Percentiles rank a stretch among this genome's conserved stretches.
Conservation (phyloP, 2,888 invertebrate species). For the Catocala sponsa region DNA sequence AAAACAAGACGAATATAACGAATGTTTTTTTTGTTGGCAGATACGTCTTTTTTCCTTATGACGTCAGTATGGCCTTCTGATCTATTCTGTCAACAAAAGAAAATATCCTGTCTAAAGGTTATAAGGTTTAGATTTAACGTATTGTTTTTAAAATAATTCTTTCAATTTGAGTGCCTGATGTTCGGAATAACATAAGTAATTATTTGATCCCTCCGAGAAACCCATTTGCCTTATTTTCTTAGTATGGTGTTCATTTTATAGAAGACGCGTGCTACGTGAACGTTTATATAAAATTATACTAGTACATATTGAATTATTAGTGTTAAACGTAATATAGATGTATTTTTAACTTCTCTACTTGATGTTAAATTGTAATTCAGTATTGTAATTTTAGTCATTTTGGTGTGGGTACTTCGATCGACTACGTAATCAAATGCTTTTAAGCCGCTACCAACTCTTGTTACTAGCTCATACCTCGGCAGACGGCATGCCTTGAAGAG, state of each 20-base stretch:
- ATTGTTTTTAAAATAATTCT: conserved; percentile 62
- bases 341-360: conserved; percentile 68
- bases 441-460: too few relatives aligned
- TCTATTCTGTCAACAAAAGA: neutral
- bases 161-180: conserved; percentile 85
- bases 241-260: conserved; percentile 71
- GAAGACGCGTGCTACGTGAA: conserved; percentile 68
- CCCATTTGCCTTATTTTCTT: conserved; percentile 86
- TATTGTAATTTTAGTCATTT: conserved; percentile 55
- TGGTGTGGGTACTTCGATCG: conserved; percentile 45
- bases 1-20: too few relatives aligned
- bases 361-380: conserved; percentile 66
- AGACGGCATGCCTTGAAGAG: too few relatives aligned
- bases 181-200: conserved; percentile 67
- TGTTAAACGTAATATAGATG: conserved; percentile 59
- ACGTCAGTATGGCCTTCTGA: neutral
- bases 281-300: conserved; percentile 58
- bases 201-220: conserved; percentile 83
- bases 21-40: too few relatives aligned
- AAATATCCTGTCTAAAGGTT: conserved; percentile 30
- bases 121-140: conserved; percentile 34
- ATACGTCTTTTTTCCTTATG: too few relatives aligned
- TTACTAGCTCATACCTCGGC: too few relatives aligned
- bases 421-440: conserved; percentile 13
- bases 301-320: conserved; percentile 65